Conservation (phyloP, 2,888 invertebrate species). For the Machimus rusticus region DNA sequence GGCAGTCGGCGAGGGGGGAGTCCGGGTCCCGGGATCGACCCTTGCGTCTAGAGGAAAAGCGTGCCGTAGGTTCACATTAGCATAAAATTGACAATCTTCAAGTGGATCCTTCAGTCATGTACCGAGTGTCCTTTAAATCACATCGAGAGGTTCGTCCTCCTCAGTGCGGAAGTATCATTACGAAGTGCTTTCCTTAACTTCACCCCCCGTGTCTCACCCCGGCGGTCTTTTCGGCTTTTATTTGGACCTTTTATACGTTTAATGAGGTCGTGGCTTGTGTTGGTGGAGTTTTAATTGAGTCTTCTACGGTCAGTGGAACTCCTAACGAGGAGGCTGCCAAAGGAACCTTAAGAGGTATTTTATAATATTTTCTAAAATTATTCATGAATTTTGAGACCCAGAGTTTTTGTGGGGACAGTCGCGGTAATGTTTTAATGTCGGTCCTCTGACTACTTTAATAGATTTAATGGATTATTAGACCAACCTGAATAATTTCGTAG, state of each 20-base stretch:
- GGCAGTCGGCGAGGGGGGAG: not conserved
- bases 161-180: slow-evolving; percentile 13
- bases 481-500: not conserved
- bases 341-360: not conserved
- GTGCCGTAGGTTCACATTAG: slow-evolving; percentile 38
- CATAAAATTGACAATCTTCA: slow-evolving; percentile 47
- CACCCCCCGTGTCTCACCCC: not conserved
- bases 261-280: slow-evolving; percentile 23
- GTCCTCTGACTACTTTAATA: not conserved
- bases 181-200: slow-evolving; percentile 4
- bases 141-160: slow-evolving; percentile 34
- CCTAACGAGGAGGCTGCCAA: not conserved
- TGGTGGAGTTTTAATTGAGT: slow-evolving; percentile 24
- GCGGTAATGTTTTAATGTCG: not conserved
- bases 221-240: not conserved
- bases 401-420: not conserved
- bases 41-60: not conserved
- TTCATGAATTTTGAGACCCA: not conserved
- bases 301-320: not conserved
- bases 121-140: slow-evolving; percentile 45
- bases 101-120: slow-evolving; percentile 45
- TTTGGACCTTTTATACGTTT: not conserved
- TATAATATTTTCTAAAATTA: not conserved
- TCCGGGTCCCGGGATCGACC: not conserved
- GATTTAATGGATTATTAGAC: not conserved